Evolutionary conservation across 2,888 invertebrate genomes (phyloP).

Genomic region (Cheilosia urbana): DNA sequence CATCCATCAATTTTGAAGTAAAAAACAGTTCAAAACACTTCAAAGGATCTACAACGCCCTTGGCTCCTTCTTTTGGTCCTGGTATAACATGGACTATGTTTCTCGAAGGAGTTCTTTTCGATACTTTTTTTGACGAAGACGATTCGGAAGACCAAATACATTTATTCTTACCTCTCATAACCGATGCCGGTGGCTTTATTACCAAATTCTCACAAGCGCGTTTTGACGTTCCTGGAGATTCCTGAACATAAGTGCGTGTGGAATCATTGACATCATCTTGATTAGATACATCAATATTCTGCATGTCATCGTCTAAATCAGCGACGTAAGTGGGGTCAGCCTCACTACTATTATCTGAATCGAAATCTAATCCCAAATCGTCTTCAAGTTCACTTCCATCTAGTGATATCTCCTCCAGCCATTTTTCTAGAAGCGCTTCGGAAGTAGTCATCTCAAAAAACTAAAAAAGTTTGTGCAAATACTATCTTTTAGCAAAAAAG

Average conservation of each 20-base stretch:
- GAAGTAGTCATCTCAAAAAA: constrained; percentile 30
- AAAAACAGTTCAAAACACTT: neutral
- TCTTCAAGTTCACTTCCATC: constrained; percentile 48
- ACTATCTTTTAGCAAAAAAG: too few relatives aligned
- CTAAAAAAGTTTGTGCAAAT: too few relatives aligned
- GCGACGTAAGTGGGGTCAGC: constrained; percentile 35
- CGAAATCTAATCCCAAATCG: constrained; percentile 52
- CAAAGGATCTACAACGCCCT: constrained; percentile 47
- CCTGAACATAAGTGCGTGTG: constrained; percentile 20
- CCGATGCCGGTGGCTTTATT: constrained; percentile 34
- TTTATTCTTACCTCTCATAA: constrained; percentile 41
- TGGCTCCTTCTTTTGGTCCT: constrained; percentile 31
- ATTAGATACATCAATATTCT: constrained; percentile 48
- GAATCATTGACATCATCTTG: constrained; percentile 28
- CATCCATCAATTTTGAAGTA: constrained; percentile 39
- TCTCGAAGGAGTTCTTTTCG: constrained; percentile 43
- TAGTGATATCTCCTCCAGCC: constrained; percentile 44
- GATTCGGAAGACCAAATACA: too few relatives aligned
- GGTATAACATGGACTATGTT: constrained; percentile 34
- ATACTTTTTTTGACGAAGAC: constrained; percentile 5
- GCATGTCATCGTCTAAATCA: constrained; percentile 43
- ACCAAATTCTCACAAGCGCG: constrained; percentile 27
- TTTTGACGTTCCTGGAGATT: constrained; percentile 8
- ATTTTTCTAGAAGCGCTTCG: constrained; percentile 26
- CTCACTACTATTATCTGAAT: constrained; percentile 52